Base-by-base conservation (phyloP, 2,113 vertebrate species). In the Rynchops niger region DNA sequence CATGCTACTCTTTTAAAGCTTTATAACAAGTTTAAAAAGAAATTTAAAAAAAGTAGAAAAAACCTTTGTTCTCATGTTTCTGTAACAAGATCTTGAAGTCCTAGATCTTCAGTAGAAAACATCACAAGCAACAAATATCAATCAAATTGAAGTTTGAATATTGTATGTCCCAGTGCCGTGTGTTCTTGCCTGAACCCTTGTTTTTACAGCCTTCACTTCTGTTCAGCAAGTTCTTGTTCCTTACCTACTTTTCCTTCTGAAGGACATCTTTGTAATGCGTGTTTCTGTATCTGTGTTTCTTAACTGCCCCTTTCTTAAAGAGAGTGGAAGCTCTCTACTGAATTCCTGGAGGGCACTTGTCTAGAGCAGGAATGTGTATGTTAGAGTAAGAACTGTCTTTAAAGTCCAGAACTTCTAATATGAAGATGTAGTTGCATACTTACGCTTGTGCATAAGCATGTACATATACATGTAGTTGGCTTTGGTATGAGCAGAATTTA, bases 141-240 rank as follows among this genome's bases (percentile, higher is more conserved):
- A 0, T 52, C 21, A 32, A 18, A 36, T 11, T 78, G 27, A 77
- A 45, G 15, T 36, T 38, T 82, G 58, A 55, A 23, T 86, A 15
- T 38, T 80, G 12, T 56, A 1, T 11, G 90, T 86, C 0, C 5
- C 19, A 16, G 20, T 49, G 15, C 8, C 7, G 45, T 0, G 0
- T 78, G 8, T 15, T 95, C 56, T 85, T 90, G 18, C 9, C 22
- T 74, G 36, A 58, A 65, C 29, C 17, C 1, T 63, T 82, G 10
- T 29, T 82, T 73, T 71, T 82, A 17, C 91, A 79, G 11, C 52
- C 17, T 76, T 83, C 7, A 6, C 34, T 74, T 74, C 26, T 8
- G 19, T 45, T 85, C 52, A 58, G 65, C 45, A 58, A n/a, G 42
- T 58, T 67, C 42, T 62, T 43, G 26, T 58, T 62, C 13, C 52